A percentile compares a stretch with the other conserved stretches of the same genome.
Evolutionary conservation across 2,888 invertebrate species (phyloP).

Genomic region (Taenaris catops): DNA sequence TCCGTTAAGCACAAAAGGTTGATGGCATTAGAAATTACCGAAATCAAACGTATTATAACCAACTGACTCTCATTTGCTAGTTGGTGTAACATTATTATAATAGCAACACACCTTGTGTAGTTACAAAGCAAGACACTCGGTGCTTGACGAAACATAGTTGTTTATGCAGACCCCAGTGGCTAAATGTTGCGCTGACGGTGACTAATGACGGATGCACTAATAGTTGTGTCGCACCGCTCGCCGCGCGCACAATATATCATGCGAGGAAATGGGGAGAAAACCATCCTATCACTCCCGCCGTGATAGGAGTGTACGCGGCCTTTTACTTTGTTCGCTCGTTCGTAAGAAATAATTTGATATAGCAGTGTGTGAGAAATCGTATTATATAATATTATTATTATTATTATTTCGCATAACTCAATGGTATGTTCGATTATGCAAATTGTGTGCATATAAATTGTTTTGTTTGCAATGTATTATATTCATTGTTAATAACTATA

Average conservation of each 20-base stretch:
- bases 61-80: no score
- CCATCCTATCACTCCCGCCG: constrained; percentile 60
- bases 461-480: no score
- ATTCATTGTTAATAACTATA: no score
- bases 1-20: no score
- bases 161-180: constrained; percentile 51
- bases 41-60: neutral
- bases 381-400: neutral
- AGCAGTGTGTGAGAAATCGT: constrained; percentile 3
- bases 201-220: constrained; percentile 80
- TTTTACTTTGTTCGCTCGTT: constrained; percentile 23
- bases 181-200: constrained; percentile 68
- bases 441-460: no score
- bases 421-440: no score
- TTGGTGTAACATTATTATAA: no score
- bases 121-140: constrained; percentile 18
- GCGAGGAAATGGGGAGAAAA: constrained; percentile 67
- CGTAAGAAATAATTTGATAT: constrained; percentile 17
- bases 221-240: constrained; percentile 73
- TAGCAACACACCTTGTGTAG: no score
- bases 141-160: constrained; percentile 44
- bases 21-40: no score
- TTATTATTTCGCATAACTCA: neutral
- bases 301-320: constrained; percentile 46
- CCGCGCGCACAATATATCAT: constrained; percentile 68